Evolutionary conservation across 2,888 invertebrate species (phyloP), one percentile per base, ranked within the genome.

Genomic region (Eudemis profundana): DNA sequence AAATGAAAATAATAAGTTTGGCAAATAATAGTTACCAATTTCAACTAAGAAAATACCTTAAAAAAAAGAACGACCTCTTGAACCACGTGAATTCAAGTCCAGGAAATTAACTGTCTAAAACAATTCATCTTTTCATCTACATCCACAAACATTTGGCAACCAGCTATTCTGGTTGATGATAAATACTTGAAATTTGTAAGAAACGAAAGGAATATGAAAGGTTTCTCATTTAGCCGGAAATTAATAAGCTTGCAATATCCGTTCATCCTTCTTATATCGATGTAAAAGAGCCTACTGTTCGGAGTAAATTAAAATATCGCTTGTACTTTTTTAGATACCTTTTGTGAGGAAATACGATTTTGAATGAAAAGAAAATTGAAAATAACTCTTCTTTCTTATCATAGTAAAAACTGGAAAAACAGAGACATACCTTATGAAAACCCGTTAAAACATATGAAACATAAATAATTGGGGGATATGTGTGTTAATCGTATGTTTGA

Each of bases 241-340:
- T 77, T 70, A 76, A 71, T 73, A 66, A 62, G 64, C 27, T 59
- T 65, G 66, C 53, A 74, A 74, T 74, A 72, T 74, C 76, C 77
- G 74, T 36, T 66, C 51, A 61, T 27, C 42, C 65, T 65, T 65
- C 65, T 65, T 59, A 40, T 59, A 42, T 53, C 51, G 33, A 59
- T 59, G 60, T 40, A 36, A 57, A 63, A 56, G 53, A 65, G 46
- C 50, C n/a, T 51, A 51, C 59, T 51, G 64, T 59, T 59, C 4
- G 40, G 27, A 57, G 42, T 10, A 60, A 60, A 59, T 65, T 65
- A 59, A 65, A 60, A 60, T 38, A 47, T 44, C 36, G 50, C 23
- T 57, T 14, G 23, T 57, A 56, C 62, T 42, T 42, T 38, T 49
- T 15, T 19, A 4, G 36, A 10, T 42, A 57, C 57, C 57, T 50